Evolutionary conservation across 2,113 vertebrate species (phyloP), one percentile per base, ranked within the genome.

Genomic region (Scartelaos histophorus): DNA sequence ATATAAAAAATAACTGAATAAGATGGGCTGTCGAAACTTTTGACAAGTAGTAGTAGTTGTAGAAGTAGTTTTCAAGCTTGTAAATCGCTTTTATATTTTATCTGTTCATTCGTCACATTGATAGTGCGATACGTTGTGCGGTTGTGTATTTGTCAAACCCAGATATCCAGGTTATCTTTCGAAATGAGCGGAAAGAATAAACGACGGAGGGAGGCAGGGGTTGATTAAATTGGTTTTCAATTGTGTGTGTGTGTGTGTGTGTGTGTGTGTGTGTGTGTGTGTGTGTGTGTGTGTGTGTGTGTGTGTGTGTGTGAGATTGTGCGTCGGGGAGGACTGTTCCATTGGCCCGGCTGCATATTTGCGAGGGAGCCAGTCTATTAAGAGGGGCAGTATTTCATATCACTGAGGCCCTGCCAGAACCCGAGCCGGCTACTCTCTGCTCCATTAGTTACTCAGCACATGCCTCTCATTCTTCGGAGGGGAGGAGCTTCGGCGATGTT

Each of bases 191-290:
- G 49, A 47, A 72, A 47, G 77, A 70, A 89, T 74, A 88, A 88
- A 91, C 88, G 83, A 85, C 78, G 69, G 70, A 64, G 80, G 83
- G 73, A 80, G 88, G 88, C 89, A 91, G 88, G 91, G 85, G 88
- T 89, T 92, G 87, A 91, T 92, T 90, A 87, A 89, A 90, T 90
- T 91, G 89, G 74, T 84, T 90, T 90, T 90, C 85, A 91, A 90
- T 90, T 90, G 87, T 86, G 83, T 78, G 70, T 81, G 87, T 89
- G 86, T 29, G 29, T 29, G 29, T 29, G 29, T 29, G 29, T 90
- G 87, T 86, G 83, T 78, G 70, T 81, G 87, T 89, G 86, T 29
- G 29, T 29, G 29, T 90, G 87, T 86, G 83, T 78, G 70, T 81
- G 87, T 89, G 86, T 29, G 29, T 29, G 29, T 90, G 87, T 86